Percentiles rank a stretch among this genome's conserved stretches.
These are phyloP conservation scores for Tipula lateralis DNA, from an alignment of 2,888 invertebrate species.

Conservation along the genomic window DNA sequence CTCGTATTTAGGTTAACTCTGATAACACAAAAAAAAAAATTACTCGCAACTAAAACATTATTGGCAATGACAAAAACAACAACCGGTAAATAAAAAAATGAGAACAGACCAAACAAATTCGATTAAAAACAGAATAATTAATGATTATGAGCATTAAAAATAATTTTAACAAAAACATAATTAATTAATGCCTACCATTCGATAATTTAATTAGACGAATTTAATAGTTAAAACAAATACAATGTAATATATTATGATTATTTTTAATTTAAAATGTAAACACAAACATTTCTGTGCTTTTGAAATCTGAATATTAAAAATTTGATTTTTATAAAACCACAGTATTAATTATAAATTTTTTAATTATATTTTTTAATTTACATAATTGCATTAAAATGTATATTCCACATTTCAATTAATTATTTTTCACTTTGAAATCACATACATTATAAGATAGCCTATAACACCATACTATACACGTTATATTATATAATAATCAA, in stretches of 20 bases:
- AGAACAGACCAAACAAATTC: not conserved
- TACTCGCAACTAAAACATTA: not conserved
- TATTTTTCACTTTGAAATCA: not conserved
- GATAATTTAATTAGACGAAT: slow-evolving; percentile 8
- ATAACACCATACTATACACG: not conserved
- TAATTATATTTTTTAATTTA: not conserved
- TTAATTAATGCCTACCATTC: not conserved
- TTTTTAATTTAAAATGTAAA: not conserved
- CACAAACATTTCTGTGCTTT: not conserved
- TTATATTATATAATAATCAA: not conserved
- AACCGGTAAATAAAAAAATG: not conserved
- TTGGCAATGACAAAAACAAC: not conserved
- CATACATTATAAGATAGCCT: too few relatives aligned
- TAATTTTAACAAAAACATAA: not conserved
- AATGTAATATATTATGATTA: too few relatives aligned
- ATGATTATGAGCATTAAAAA: not conserved
- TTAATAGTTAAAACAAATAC: too few relatives aligned
- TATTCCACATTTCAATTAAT: not conserved
- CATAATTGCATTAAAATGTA: not conserved
- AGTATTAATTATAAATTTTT: not conserved
- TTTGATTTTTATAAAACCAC: not conserved
- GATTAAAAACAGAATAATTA: not conserved
- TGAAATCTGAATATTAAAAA: not conserved
- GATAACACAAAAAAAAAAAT: not conserved
- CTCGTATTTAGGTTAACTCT: slow-evolving; percentile 19